phyloP scores from a whole-genome alignment of 2,888 invertebrate genomes.

The Allacma fusca region DNA sequence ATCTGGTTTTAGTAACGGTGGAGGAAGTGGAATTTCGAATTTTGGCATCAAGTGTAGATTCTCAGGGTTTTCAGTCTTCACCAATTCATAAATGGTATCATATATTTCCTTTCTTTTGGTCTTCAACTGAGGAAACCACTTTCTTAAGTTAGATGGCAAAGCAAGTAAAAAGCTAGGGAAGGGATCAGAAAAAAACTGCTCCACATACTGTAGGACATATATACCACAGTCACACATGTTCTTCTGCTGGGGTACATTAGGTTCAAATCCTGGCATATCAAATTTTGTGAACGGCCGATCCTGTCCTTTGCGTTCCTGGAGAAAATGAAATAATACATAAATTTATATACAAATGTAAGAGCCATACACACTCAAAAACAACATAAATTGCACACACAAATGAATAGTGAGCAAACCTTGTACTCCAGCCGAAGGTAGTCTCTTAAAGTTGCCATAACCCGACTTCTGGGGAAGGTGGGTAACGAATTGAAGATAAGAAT shows the following conservation, averaged over 20 bases:
- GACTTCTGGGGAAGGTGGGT: slow-evolving; percentile 77
- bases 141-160: slow-evolving; percentile 71
- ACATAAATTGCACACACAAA: too few relatives aligned
- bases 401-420: slow-evolving; percentile 66
- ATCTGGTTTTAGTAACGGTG: neutral
- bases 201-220: slow-evolving; percentile 93
- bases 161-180: slow-evolving; percentile 35
- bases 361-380: too few relatives aligned
- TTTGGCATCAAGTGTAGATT: slow-evolving; percentile 46
- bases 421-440: slow-evolving; percentile 91
- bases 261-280: slow-evolving; percentile 84
- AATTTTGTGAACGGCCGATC: slow-evolving; percentile 79
- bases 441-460: slow-evolving; percentile 87
- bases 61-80: slow-evolving; percentile 72
- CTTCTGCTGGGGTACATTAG: slow-evolving; percentile 95
- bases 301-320: slow-evolving; percentile 69
- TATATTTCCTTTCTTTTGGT: slow-evolving; percentile 88
- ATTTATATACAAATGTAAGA: too few relatives aligned
- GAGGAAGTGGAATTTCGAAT: slow-evolving; percentile 45
- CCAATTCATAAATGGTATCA: slow-evolving; percentile 76
- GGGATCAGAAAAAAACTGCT: slow-evolving; percentile 81
- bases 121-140: slow-evolving; percentile 90
- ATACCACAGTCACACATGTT: slow-evolving; percentile 98
- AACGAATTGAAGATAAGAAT: slow-evolving; percentile 96
- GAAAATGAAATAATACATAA: slow-evolving; percentile 18